Conservation (phyloP, 2,113 vertebrate genomes). For the Erythrocercus mccallii region DNA sequence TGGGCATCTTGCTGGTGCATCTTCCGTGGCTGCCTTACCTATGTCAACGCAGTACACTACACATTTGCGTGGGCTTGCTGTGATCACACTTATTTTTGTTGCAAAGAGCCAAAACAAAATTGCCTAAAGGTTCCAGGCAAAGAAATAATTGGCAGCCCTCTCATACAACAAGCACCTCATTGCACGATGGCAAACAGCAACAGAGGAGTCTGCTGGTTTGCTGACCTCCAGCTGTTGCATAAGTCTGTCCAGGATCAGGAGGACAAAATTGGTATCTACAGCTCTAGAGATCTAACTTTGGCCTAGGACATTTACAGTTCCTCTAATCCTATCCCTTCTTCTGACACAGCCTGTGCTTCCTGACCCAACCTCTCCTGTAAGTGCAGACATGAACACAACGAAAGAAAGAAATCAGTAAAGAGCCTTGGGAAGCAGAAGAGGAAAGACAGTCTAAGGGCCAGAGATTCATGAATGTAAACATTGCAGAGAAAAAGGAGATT, state of each 20-base stretch:
- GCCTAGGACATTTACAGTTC: neutral
- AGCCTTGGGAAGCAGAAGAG: neutral
- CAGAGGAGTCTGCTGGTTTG: neutral
- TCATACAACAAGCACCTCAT: neutral
- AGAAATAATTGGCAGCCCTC: neutral
- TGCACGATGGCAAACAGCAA: accelerated
- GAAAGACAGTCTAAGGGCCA: neutral
- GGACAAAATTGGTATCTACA: neutral
- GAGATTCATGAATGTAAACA: neutral
- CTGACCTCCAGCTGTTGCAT: neutral
- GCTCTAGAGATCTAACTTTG: neutral
- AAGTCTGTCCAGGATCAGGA: neutral
- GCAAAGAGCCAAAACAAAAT: neutral
- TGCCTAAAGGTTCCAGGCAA: neutral
- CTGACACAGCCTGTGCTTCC: neutral
- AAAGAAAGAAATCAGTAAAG: neutral
- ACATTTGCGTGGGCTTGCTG: neutral
- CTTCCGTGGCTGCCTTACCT: neutral
- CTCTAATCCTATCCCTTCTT: neutral
- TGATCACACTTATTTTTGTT: neutral
- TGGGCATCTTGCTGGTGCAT: neutral
- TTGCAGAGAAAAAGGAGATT: neutral
- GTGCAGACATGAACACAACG: accelerated
- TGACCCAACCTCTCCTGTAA: accelerated
- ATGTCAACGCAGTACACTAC: accelerated